Evolutionary conservation across 2,888 invertebrate species (phyloP), one percentile per base, ranked within the genome.

Genomic region (Dicyrtoma fusca): DNA sequence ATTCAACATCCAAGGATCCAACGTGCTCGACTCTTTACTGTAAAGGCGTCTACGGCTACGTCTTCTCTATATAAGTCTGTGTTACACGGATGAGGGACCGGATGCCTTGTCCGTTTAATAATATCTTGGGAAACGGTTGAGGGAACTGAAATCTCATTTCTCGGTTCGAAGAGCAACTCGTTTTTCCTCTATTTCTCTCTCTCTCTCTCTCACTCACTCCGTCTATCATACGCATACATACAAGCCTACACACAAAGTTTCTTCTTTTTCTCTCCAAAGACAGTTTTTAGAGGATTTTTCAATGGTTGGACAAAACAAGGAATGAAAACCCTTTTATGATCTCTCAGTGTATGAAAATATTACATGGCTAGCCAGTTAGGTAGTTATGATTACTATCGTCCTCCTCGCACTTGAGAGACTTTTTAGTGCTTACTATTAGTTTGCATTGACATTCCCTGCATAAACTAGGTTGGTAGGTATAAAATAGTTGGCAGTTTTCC

Each of bases 121-220:
- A 49, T 69, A 69, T 69, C 65, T 62, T 64, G 63, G 51, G 73
- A 44, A 74, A 69, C 72, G 75, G 74, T 72, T 74, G 71, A 76
- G 68, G 51, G 71, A 69, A 23, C 74, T 64, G 53, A 74, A 75
- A 76, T 76, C 76, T 76, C 75, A 76, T 76, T 76, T 76, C 71
- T 69, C 75, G 76, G 69, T 76, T 72, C 70, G 71, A 13, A 64
- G 74, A 71, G 55, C 72, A 71, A 61, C 62, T 61, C 62, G 53
- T 62, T 74, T 72, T 72, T 23, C 26, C 23, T 44, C 25, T 19
- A 14, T 47, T 26, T 34, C 4, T 45, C 49, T 64, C 49, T n/a
- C 45, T 19, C 19, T 51, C 47, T 61, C 26, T 19, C 14, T 25
- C 61, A 1, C 26, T 25, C 61, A 34, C 21, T 23, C 49, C 10